Evolutionary conservation across 2,113 vertebrate genomes (phyloP).

Genomic region (Rhabdornis inornatus): DNA sequence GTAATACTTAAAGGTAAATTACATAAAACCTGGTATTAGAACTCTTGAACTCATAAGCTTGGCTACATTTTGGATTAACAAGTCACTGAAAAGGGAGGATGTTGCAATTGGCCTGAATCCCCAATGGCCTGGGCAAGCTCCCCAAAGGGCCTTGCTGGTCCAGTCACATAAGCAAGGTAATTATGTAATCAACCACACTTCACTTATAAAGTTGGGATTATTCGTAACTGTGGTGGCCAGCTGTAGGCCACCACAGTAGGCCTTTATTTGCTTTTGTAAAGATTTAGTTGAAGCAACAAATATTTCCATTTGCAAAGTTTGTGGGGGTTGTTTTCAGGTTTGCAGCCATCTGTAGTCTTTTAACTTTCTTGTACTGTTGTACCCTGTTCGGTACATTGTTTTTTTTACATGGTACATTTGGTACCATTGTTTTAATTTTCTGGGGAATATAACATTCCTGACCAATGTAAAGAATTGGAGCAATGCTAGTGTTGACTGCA

Average conservation of each 20-base stretch:
- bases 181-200: no score
- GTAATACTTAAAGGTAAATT: not conserved
- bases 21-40: not conserved
- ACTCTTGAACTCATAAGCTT: not conserved
- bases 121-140: no score
- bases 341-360: not conserved
- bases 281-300: not conserved
- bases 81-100: not conserved
- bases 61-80: not conserved
- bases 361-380: not conserved
- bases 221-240: no score
- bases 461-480: not conserved
- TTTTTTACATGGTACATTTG: no score
- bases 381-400: not conserved
- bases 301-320: not conserved
- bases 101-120: no score
- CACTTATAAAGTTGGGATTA: no score
- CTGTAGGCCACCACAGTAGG: no score
- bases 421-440: not conserved
- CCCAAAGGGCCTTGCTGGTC: no score
- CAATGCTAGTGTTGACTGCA: not conserved
- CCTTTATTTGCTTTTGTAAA: not conserved
- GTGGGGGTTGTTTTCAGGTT: not conserved
- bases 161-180: no score
- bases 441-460: not conserved